Percentiles rank a stretch among this genome's conserved stretches.
Conservation (phyloP, 2,888 invertebrate species). For the Acleris holmiana region DNA sequence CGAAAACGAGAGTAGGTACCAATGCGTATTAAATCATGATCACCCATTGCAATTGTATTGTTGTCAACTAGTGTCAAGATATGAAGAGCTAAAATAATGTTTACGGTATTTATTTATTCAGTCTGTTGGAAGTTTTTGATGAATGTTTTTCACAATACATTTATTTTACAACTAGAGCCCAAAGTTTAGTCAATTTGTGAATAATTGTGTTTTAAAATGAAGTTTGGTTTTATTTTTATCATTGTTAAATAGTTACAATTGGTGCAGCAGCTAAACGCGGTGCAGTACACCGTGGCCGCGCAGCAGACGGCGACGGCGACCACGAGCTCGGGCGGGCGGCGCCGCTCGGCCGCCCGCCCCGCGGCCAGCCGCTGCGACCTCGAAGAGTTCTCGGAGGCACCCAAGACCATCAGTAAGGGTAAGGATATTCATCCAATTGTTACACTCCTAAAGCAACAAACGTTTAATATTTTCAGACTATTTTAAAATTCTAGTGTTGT, state of each 20-base stretch:
- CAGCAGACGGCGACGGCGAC: slow-evolving; percentile 78
- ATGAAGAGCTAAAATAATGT: too few relatives aligned
- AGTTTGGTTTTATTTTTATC: too few relatives aligned
- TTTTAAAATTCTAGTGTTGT: too few relatives aligned
- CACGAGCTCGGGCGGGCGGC: slow-evolving; percentile 80
- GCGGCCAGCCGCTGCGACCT: slow-evolving; percentile 71
- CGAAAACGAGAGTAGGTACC: too few relatives aligned
- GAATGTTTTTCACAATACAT: too few relatives aligned
- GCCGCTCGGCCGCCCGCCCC: slow-evolving; percentile 68
- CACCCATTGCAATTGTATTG: too few relatives aligned
- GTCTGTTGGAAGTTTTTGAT: too few relatives aligned
- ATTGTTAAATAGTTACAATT: slow-evolving; percentile 50
- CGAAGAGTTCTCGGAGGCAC: slow-evolving; percentile 74
- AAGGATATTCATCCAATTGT: slow-evolving; percentile 37
- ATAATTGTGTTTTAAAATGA: too few relatives aligned
- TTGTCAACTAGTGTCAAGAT: too few relatives aligned
- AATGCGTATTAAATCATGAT: too few relatives aligned
- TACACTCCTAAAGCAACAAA: not conserved
- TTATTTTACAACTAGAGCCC: not conserved
- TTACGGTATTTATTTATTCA: too few relatives aligned
- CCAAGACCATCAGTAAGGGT: slow-evolving; percentile 64
- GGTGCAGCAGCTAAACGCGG: slow-evolving; percentile 64
- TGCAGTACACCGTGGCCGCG: slow-evolving; percentile 72
- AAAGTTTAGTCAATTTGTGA: not conserved
- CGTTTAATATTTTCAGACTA: not conserved